phyloP scores from a whole-genome alignment of 2,888 invertebrate genomes.

The Tenthredo distinguenda region DNA sequence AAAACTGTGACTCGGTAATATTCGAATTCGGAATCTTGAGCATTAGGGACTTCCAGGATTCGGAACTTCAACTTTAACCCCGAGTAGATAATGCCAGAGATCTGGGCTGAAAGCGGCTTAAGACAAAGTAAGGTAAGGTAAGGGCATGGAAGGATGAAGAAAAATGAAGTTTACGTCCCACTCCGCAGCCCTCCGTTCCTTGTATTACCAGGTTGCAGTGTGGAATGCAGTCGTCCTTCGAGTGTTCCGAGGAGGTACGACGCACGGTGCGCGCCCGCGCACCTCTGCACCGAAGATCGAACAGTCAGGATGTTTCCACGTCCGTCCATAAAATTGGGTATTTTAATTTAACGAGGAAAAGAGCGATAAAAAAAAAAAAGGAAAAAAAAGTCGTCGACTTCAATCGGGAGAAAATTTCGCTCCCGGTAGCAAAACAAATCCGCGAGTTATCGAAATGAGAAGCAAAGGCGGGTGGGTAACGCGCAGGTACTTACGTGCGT shows the following conservation, averaged over 20 bases:
- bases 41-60: too few species aligned
- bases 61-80: too few species aligned
- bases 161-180: constrained; percentile 50
- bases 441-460: background rate
- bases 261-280: constrained; percentile 24
- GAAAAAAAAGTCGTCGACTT: background rate
- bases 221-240: constrained; percentile 79
- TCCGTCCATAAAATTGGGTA: constrained; percentile 34
- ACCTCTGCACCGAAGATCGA: constrained; percentile 10
- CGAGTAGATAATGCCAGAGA: background rate
- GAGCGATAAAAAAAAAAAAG: background rate
- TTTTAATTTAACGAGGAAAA: constrained; percentile 31
- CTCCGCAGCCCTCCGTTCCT: constrained; percentile 65
- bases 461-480: background rate
- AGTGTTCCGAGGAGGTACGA: constrained; percentile 70
- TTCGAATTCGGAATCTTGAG: too few species aligned
- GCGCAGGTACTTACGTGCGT: background rate
- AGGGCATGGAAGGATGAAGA: constrained; percentile 50
- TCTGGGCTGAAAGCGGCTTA: constrained; percentile 42
- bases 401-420: background rate
- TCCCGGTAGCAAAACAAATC: background rate
- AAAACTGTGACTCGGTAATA: too few species aligned
- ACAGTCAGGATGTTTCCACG: constrained; percentile 35
- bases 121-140: constrained; percentile 51
- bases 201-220: constrained; percentile 77